Percentiles rank a stretch among this genome's conserved stretches.
These are phyloP conservation scores for Nycticryphes semicollaris DNA, from an alignment of 2,113 vertebrate genomes.

Conservation along the genomic window DNA sequence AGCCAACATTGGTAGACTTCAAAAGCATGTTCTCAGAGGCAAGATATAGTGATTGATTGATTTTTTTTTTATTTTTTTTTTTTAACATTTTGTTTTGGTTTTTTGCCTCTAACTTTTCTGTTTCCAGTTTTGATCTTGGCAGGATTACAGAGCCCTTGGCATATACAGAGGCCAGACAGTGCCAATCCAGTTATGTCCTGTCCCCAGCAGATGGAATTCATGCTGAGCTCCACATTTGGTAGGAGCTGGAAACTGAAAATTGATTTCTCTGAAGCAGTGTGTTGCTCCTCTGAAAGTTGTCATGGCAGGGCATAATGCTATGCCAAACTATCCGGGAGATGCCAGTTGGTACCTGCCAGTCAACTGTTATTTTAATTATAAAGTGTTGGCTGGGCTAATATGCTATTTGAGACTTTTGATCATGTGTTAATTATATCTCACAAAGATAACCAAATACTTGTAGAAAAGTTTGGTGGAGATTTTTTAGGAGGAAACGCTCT, in stretches of 20 bases:
- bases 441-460: not conserved
- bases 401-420: not conserved
- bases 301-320: not conserved
- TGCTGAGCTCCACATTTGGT: not conserved
- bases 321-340: not conserved
- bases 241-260: not conserved
- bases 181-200: not conserved
- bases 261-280: not conserved
- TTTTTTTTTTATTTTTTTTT: not conserved
- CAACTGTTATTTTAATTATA: not conserved
- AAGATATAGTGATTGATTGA: not conserved
- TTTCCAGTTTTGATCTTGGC: conserved; percentile 13
- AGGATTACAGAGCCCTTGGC: not conserved
- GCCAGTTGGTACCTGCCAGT: conserved; percentile 43
- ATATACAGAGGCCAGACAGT: not conserved
- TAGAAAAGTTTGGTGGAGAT: not conserved
- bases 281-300: not conserved
- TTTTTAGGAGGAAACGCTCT: not conserved
- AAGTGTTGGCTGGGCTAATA: not conserved
- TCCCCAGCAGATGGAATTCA: not conserved
- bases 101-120: not conserved
- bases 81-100: not conserved
- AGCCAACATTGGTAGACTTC: not conserved
- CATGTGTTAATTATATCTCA: not conserved
- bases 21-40: not conserved